A percentile compares a stretch with the other conserved stretches of the same genome.
phyloP scores from a whole-genome alignment of 2,113 vertebrate species.

The Pseudonaja textilis region DNA sequence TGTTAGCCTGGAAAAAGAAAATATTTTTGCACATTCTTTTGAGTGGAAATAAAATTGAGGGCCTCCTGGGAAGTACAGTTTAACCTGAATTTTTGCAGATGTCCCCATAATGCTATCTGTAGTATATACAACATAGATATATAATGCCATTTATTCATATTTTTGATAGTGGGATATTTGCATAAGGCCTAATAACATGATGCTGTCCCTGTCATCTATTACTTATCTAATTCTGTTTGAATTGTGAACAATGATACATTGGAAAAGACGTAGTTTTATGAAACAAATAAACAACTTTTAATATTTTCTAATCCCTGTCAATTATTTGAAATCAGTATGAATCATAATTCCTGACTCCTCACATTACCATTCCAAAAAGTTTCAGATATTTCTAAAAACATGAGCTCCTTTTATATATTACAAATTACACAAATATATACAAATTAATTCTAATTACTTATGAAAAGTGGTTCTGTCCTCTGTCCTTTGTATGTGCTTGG shows the following conservation, averaged over 20 bases:
- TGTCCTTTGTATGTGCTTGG: not conserved
- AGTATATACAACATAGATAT: not conserved
- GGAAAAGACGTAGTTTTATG: not conserved
- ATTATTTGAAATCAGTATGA: not conserved
- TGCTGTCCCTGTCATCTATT: not conserved
- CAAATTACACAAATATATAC: not conserved
- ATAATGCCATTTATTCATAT: not conserved
- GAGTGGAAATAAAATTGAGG: not conserved
- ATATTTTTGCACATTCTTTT: not conserved
- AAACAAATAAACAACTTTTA: not conserved
- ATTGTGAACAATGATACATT: not conserved
- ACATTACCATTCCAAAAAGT: not conserved
- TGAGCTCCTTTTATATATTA: not conserved
- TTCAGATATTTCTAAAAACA: not conserved
- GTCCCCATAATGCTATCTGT: not conserved
- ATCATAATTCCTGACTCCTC: not conserved
- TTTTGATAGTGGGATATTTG: slow-evolving; percentile 13
- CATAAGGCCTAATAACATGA: not conserved
- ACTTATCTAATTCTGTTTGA: not conserved
- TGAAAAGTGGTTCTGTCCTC: not conserved
- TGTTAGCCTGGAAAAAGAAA: not conserved
- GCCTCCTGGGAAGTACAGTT: not conserved
- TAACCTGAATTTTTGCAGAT: slow-evolving; percentile 15
- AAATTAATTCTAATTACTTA: not conserved
- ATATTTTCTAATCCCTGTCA: not conserved